These are phyloP conservation scores for Atrina japonica DNA, from an alignment of 2,888 invertebrate genomes.

Conservation along the genomic window DNA sequence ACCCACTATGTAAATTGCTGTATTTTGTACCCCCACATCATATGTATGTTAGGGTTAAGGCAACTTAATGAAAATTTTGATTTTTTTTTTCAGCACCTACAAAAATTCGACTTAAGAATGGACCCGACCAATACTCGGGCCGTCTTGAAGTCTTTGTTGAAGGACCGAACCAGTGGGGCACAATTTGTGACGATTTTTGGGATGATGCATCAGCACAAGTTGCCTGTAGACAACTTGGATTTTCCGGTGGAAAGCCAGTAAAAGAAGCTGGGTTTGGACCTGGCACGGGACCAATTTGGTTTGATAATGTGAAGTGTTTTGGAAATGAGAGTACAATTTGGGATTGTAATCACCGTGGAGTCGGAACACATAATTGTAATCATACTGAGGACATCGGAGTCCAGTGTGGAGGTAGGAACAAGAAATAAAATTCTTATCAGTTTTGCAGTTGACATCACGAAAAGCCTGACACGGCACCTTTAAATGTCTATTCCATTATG, in stretches of 20 bases:
- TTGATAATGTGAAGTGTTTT: constrained; percentile 65
- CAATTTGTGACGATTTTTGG: constrained; percentile 70
- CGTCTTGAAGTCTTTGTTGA: constrained; percentile 84
- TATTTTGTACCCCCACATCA: no score
- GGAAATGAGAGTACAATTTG: constrained; percentile 60
- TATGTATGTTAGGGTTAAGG: no score
- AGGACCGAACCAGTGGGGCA: constrained; percentile 67
- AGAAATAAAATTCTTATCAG: no score
- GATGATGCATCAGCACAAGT: constrained; percentile 61
- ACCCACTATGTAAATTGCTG: no score
- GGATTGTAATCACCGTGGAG: constrained; percentile 60
- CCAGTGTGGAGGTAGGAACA: constrained; percentile 56
- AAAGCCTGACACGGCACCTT: no score
- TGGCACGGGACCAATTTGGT: constrained; percentile 71
- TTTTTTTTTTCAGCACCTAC: constrained; percentile 73
- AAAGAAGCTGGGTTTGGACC: constrained; percentile 54
- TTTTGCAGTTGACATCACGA: no score
- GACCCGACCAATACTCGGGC: constrained; percentile 84
- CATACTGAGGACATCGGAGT: constrained; percentile 70
- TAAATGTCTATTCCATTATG: neutral
- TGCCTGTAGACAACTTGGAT: constrained; percentile 63
- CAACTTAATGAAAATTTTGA: neutral
- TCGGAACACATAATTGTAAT: constrained; percentile 68
- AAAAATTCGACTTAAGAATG: constrained; percentile 85
- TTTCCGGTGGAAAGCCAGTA: constrained; percentile 55